Evolutionary conservation across 2,888 invertebrate genomes (phyloP).

Genomic region (Stomorhina lunata): DNA sequence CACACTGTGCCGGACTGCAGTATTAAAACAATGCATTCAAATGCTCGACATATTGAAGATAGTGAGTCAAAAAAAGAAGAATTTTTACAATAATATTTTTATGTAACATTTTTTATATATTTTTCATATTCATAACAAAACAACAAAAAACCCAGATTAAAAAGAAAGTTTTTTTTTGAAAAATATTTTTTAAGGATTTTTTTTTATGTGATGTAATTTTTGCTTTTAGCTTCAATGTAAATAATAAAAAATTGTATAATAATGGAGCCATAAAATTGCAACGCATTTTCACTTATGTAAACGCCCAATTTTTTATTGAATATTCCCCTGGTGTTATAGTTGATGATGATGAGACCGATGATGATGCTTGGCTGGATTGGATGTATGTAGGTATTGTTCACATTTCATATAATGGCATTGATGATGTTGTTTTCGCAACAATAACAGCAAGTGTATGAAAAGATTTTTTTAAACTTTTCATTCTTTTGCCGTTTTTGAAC

Average conservation of each 20-base stretch:
- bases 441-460: slow-evolving; percentile 51
- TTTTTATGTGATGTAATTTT: background rate
- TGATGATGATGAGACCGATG: slow-evolving; percentile 44
- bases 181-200: slow-evolving; percentile 30
- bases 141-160: slow-evolving; percentile 50
- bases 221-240: slow-evolving; percentile 42
- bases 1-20: slow-evolving; percentile 7
- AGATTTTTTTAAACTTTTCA: background rate
- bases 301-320: slow-evolving; percentile 66
- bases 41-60: slow-evolving; percentile 28
- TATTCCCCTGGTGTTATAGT: slow-evolving; percentile 60
- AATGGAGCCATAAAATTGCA: slow-evolving; percentile 65
- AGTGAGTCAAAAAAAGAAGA: slow-evolving; percentile 43
- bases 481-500: slow-evolving; percentile 12
- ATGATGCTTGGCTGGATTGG: no score
- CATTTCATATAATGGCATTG: slow-evolving; percentile 36
- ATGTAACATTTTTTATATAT: slow-evolving; percentile 47
- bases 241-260: slow-evolving; percentile 60
- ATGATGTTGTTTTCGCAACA: slow-evolving; percentile 57
- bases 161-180: slow-evolving; percentile 55
- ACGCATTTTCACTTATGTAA: slow-evolving; percentile 66
- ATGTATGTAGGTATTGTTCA: slow-evolving; percentile 49
- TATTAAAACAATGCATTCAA: slow-evolving; percentile 51
- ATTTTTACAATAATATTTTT: slow-evolving; percentile 38
- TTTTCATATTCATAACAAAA: slow-evolving; percentile 44